A percentile compares a stretch with the other conserved stretches of the same genome.
These are phyloP conservation scores for Mesaphorura yosii DNA, from an alignment of 1,140 invertebrate genomes.

Conservation along the genomic window DNA sequence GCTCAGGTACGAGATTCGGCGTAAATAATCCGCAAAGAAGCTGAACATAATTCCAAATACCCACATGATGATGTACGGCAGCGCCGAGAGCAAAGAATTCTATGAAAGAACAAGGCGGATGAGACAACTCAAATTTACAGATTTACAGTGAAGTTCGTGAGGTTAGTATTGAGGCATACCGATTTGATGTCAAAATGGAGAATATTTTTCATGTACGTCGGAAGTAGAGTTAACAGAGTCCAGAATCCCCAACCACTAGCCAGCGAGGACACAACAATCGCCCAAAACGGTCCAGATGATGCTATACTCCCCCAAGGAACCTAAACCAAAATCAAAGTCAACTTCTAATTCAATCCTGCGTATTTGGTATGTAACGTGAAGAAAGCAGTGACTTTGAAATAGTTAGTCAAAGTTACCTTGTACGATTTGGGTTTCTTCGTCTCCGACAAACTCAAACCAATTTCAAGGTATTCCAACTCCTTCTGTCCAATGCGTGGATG, in stretches of 20 bases:
- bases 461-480: slow-evolving; percentile 69
- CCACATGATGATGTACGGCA: slow-evolving; percentile 63
- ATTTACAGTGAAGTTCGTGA: background rate
- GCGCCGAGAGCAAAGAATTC: slow-evolving; percentile 55
- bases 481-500: slow-evolving; percentile 72
- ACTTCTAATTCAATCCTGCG: slow-evolving; percentile 30
- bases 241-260: slow-evolving; percentile 54
- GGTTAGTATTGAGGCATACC: slow-evolving; percentile 39
- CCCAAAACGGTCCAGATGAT: slow-evolving; percentile 61
- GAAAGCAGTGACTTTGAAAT: too few relatives aligned
- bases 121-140: background rate
- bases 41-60: slow-evolving; percentile 58
- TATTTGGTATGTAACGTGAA: slow-evolving; percentile 41
- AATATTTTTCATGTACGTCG: slow-evolving; percentile 79
- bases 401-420: too few relatives aligned
- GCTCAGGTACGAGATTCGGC: slow-evolving; percentile 47
- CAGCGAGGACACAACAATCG: slow-evolving; percentile 57
- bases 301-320: slow-evolving; percentile 61
- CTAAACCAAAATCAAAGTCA: slow-evolving; percentile 3
- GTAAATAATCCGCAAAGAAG: slow-evolving; percentile 49
- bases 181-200: slow-evolving; percentile 73
- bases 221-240: slow-evolving; percentile 81
- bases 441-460: too few relatives aligned
- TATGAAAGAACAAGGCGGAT: background rate
- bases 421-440: too few relatives aligned